Evolutionary conservation across 2,888 invertebrate species (phyloP).

Genomic region (Lordiphosa andalusiaca): DNA sequence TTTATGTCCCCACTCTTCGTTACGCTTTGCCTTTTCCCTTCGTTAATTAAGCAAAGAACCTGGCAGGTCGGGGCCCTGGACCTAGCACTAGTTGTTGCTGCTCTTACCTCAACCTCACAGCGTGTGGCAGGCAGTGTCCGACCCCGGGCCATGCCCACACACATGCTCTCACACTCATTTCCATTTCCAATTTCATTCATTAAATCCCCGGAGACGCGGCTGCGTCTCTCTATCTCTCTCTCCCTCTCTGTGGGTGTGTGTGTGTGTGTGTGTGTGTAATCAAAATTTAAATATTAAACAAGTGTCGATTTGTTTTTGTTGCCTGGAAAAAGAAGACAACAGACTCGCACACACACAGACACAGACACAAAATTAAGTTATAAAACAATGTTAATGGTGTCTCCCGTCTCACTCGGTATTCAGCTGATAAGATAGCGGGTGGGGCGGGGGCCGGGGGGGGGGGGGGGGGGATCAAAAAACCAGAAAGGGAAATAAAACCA

Average conservation of each 20-base stretch:
- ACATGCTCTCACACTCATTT: slow-evolving; percentile 37
- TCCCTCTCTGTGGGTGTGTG: background rate
- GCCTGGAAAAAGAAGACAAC: background rate
- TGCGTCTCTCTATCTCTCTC: no score
- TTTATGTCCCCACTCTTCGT: slow-evolving; percentile 64
- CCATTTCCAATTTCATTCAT: slow-evolving; percentile 57
- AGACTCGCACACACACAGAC: background rate
- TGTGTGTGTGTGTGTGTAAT: slow-evolving; percentile 22
- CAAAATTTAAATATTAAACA: slow-evolving; percentile 66
- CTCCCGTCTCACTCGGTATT: background rate
- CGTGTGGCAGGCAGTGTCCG: slow-evolving; percentile 52
- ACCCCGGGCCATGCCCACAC: slow-evolving; percentile 50
- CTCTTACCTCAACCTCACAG: slow-evolving; percentile 34
- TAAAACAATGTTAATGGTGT: slow-evolving; percentile 66
- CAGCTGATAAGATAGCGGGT: slow-evolving; percentile 61
- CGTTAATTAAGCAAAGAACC: slow-evolving; percentile 70
- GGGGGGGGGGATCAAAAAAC: slow-evolving; percentile 18
- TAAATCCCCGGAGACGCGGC: slow-evolving; percentile 23
- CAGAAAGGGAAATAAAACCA: no score
- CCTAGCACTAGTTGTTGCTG: slow-evolving; percentile 7
- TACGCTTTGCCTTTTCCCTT: slow-evolving; percentile 60
- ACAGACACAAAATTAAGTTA: slow-evolving; percentile 56
- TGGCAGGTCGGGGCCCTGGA: slow-evolving; percentile 6
- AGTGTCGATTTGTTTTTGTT: slow-evolving; percentile 60
- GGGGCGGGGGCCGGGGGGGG: no score